Base-by-base conservation (phyloP, 2,113 vertebrate species). In the Corydoras maculifer region DNA sequence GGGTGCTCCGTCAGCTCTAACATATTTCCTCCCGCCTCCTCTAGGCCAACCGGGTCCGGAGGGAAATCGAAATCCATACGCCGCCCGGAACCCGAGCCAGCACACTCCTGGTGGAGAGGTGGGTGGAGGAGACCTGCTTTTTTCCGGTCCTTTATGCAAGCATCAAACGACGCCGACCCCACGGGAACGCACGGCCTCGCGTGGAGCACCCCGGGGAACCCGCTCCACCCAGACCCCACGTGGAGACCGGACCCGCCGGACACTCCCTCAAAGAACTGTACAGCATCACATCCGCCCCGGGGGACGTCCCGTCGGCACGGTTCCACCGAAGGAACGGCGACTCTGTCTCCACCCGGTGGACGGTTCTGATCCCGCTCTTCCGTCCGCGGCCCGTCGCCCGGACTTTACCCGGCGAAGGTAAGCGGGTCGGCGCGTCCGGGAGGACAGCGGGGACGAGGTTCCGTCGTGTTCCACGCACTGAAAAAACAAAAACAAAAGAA, bases 81-180 rank as follows among this genome's bases (percentile, higher is more conserved):
- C 7, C 7, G 70, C 66, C 35, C 7, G 35, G 35, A 43, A 43
- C 7, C 4, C 4, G 2, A 43, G 35, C 35, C 35, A 43, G 7
- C 35, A 43, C 35, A 43, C 35, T 43, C 35, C 7, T 43, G 35
- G 35, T 5, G 35, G 35, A 43, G 35, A 43, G 53, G 68, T 55
- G 74, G 76, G 74, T 72, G 49, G 73, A 71, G 43, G 58, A 58
- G 65, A 72, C 60, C 69, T 54, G 58, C 65, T 60, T 57, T 25
- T 25, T 25, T 71, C 74, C 51, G 14, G 48, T 71, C 57, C 70
- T 69, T 79, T 82, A 82, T 82, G 81, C 79, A 82, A 81, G 72
- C 67, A 74, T 66, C 76, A 65, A 43, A 43, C 2, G 7, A 2
- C 35, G 18, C 2, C 35, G 7, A 43, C 53, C 73, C 70, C 64